Percentiles rank a stretch among this genome's conserved stretches.
These are phyloP conservation scores for Heteromormyrus szaboi DNA, from an alignment of 2,797 vertebrate species.

Conservation along the genomic window DNA sequence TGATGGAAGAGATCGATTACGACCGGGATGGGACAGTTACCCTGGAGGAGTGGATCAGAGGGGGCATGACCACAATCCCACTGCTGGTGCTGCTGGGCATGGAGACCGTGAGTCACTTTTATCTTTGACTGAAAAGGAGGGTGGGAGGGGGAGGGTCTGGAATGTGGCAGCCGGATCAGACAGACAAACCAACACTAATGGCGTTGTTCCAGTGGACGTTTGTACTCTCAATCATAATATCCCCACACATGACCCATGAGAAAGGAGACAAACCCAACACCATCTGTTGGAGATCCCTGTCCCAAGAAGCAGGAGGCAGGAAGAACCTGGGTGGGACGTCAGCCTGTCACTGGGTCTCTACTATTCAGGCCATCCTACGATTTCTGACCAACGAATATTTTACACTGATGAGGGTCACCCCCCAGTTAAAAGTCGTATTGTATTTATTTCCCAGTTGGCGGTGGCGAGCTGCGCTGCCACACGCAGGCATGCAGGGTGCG, in stretches of 20 bases:
- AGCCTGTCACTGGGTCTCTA: neutral
- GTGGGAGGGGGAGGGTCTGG: neutral
- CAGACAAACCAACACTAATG: neutral
- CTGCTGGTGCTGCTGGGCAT: constrained; percentile 85
- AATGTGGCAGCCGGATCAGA: neutral
- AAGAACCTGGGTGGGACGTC: neutral
- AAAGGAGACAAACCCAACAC: neutral
- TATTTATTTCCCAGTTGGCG: neutral
- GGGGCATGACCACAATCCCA: constrained; percentile 90
- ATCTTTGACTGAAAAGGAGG: neutral
- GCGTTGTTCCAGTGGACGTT: neutral
- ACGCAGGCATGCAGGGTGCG: neutral
- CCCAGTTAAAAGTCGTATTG: neutral
- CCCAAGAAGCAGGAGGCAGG: neutral
- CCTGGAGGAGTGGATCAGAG: constrained; percentile 87
- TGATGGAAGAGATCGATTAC: constrained; percentile 90
- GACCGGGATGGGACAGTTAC: constrained; percentile 82
- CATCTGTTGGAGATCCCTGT: neutral
- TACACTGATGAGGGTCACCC: neutral
- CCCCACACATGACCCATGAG: neutral
- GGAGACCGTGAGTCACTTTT: constrained; percentile 68
- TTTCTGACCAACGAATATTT: neutral
- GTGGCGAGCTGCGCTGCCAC: neutral
- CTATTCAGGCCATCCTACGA: neutral
- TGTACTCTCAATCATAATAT: too few relatives aligned